Percentiles rank a stretch among this genome's conserved stretches.
Evolutionary conservation across 2,888 invertebrate species (phyloP).

Genomic region (Temnothorax ravouxi): DNA sequence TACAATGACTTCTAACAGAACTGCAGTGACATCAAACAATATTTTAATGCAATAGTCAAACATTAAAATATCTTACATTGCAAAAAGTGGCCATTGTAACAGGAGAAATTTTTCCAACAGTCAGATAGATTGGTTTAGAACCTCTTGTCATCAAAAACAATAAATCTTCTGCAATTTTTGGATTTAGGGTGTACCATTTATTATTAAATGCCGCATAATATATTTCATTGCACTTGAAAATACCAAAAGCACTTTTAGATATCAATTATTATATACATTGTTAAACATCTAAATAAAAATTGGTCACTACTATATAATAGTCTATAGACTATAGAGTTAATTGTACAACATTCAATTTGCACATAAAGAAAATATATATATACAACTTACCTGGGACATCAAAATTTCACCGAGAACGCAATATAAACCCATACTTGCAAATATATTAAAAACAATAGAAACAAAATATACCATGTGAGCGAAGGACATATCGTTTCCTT

Average conservation of each 20-base stretch:
- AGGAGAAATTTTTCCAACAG: slow-evolving; percentile 65
- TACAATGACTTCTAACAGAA: neutral
- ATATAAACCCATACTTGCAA: slow-evolving; percentile 46
- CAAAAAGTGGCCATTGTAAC: slow-evolving; percentile 62
- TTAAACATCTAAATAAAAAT: neutral
- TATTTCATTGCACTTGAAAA: slow-evolving; percentile 55
- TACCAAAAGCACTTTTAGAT: neutral
- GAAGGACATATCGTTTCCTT: neutral
- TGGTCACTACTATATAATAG: neutral
- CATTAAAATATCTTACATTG: slow-evolving; percentile 53
- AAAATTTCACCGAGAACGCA: slow-evolving; percentile 50
- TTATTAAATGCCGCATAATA: slow-evolving; percentile 37
- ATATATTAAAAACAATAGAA: neutral
- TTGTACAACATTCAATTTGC: neutral
- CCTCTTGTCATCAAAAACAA: slow-evolving; percentile 56
- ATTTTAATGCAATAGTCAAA: neutral
- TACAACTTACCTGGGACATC: slow-evolving; percentile 27
- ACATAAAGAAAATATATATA: neutral
- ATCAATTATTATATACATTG: neutral
- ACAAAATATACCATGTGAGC: neutral
- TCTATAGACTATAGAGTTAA: neutral
- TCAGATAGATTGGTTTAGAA: slow-evolving; percentile 56
- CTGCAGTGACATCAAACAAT: no score
- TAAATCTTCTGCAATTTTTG: slow-evolving; percentile 32
- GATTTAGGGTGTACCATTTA: slow-evolving; percentile 42